Evolutionary conservation across 1,140 invertebrate species (phyloP).

Genomic region (Mesaphorura yosii): DNA sequence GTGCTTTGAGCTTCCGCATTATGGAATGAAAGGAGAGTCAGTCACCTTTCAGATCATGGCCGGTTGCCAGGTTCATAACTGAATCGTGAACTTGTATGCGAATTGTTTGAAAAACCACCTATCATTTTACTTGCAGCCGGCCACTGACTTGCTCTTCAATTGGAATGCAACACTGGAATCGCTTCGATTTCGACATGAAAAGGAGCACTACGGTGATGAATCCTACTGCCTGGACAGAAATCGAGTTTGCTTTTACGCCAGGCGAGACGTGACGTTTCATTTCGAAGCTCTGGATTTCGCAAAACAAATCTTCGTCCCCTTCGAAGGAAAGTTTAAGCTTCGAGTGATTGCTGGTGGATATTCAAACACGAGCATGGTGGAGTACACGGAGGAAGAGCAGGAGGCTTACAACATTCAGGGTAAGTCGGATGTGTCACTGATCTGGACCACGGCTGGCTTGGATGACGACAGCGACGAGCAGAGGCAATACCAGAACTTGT

Average conservation of each 20-base stretch:
- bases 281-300: constrained; percentile 19
- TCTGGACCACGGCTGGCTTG: constrained; percentile 3
- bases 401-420: constrained; percentile 21
- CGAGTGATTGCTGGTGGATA: constrained; percentile 17
- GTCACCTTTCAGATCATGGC: neutral
- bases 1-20: constrained; percentile 1
- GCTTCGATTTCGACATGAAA: constrained; percentile 11
- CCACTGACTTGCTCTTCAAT: constrained; percentile 7
- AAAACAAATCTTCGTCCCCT: constrained; percentile 8
- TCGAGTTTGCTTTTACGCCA: constrained; percentile 13
- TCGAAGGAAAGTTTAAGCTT: constrained; percentile 11
- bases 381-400: constrained; percentile 11
- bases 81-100: constrained; percentile 1
- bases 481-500: neutral
- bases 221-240: constrained; percentile 9
- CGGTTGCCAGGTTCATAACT: neutral
- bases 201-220: neutral
- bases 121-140: constrained; percentile 8
- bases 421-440: constrained; percentile 16
- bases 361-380: neutral
- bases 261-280: neutral
- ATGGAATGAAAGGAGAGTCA: neutral
- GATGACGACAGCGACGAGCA: neutral
- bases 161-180: constrained; percentile 15
- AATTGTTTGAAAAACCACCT: too few relatives aligned